Evolutionary conservation across 2,113 vertebrate genomes (phyloP).

Genomic region (Gavialis gangeticus): DNA sequence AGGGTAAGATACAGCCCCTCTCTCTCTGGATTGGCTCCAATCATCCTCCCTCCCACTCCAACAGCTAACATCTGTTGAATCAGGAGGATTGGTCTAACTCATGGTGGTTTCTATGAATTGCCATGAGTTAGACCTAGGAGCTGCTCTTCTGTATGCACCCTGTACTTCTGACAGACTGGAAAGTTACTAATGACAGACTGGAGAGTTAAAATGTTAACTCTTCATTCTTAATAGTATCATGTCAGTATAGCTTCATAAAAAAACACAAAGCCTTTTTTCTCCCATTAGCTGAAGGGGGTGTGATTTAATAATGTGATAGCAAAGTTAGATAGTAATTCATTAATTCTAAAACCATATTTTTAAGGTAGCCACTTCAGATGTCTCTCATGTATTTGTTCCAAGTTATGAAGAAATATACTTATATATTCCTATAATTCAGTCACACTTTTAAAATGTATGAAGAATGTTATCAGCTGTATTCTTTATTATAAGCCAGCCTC

Average conservation of each 20-base stretch:
- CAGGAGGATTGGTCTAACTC: too few species aligned
- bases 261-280: not conserved
- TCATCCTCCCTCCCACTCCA: too few species aligned
- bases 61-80: too few species aligned
- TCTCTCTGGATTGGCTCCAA: too few species aligned
- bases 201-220: not conserved
- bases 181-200: not conserved
- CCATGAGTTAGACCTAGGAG: not conserved
- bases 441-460: not conserved
- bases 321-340: not conserved
- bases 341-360: not conserved
- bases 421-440: not conserved
- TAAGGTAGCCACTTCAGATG: not conserved
- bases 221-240: not conserved
- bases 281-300: not conserved
- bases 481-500: conserved; percentile 1
- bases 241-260: not conserved
- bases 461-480: conserved; percentile 4
- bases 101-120: not conserved
- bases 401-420: not conserved
- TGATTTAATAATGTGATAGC: not conserved
- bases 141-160: not conserved
- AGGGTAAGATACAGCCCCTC: too few species aligned
- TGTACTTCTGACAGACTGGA: not conserved
- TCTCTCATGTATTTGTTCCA: not conserved